These are phyloP conservation scores for Siderastrea siderea DNA, from an alignment of 92 coral and sea anemone species.

Conservation along the genomic window DNA sequence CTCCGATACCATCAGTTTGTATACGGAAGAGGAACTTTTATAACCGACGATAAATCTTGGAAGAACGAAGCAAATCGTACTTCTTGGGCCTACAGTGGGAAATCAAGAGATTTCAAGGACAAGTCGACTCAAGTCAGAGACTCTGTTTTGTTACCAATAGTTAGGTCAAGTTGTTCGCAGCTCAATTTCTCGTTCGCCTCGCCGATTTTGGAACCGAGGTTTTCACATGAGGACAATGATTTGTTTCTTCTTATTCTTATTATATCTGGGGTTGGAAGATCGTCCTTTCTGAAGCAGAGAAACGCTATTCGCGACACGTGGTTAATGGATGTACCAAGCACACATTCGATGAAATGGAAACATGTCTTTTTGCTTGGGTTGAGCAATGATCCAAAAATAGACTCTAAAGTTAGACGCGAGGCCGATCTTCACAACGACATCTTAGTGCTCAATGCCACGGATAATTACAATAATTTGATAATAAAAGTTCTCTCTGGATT, in stretches of 20 bases:
- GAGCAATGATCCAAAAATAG: background rate
- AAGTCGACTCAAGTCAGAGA: background rate
- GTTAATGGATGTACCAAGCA: background rate
- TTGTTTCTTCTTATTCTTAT: constrained; percentile 13
- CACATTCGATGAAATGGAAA: background rate
- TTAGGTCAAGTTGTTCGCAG: constrained; percentile 11
- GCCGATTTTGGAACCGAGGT: constrained; percentile 1
- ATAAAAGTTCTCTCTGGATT: constrained; percentile 23
- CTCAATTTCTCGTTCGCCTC: constrained; percentile 2
- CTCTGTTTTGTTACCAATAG: background rate
- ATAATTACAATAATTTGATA: constrained; percentile 18
- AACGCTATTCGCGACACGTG: constrained; percentile 22
- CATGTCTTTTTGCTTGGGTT: constrained; percentile 7
- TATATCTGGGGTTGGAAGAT: constrained; percentile 3
- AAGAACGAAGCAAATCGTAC: background rate
- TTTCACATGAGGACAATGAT: background rate
- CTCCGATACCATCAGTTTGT: background rate
- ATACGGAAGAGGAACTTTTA: background rate
- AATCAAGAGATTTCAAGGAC: background rate
- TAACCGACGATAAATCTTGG: background rate
- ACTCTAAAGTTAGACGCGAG: background rate
- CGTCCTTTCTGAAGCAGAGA: background rate
- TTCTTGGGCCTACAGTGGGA: background rate
- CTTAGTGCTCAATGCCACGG: background rate
- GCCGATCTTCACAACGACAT: constrained; percentile 26